These are phyloP conservation scores for Pungitius pungitius DNA, from an alignment of 2,113 vertebrate species.

Conservation along the genomic window DNA sequence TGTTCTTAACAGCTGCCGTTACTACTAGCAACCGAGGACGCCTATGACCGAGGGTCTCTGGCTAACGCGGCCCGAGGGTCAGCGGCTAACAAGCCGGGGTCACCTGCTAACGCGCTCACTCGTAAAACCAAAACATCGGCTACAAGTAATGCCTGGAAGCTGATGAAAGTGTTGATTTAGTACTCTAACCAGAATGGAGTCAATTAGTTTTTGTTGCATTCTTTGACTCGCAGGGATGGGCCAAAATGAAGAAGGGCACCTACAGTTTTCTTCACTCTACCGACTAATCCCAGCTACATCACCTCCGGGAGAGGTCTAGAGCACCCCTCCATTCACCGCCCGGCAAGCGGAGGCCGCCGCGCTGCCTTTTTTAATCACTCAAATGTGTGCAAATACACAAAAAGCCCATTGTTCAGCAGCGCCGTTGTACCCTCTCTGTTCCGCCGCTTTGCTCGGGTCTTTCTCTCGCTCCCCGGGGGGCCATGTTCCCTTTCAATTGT, in stretches of 20 bases:
- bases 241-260: constrained; percentile 29
- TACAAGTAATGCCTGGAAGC: too few relatives aligned
- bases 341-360: constrained; percentile 48
- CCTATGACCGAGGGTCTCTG: too few relatives aligned
- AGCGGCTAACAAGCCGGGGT: too few relatives aligned
- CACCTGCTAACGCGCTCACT: neutral
- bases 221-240: constrained; percentile 25
- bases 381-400: constrained; percentile 77
- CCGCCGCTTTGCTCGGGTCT: constrained; percentile 51
- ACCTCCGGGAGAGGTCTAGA: constrained; percentile 44
- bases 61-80: too few relatives aligned
- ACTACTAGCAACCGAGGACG: neutral
- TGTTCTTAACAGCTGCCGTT: neutral
- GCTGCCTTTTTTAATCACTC: constrained; percentile 64
- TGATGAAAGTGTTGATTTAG: too few relatives aligned
- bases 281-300: constrained; percentile 53
- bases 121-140: neutral
- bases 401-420: constrained; percentile 54
- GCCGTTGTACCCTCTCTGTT: constrained; percentile 54
- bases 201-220: neutral
- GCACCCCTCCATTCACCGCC: constrained; percentile 49
- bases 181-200: neutral
- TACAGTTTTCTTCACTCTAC: constrained; percentile 39
- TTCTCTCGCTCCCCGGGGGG: constrained; percentile 55
- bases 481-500: constrained; percentile 71